phyloP scores from a whole-genome alignment of 2,113 vertebrate genomes.

The Climacteris rufus region DNA sequence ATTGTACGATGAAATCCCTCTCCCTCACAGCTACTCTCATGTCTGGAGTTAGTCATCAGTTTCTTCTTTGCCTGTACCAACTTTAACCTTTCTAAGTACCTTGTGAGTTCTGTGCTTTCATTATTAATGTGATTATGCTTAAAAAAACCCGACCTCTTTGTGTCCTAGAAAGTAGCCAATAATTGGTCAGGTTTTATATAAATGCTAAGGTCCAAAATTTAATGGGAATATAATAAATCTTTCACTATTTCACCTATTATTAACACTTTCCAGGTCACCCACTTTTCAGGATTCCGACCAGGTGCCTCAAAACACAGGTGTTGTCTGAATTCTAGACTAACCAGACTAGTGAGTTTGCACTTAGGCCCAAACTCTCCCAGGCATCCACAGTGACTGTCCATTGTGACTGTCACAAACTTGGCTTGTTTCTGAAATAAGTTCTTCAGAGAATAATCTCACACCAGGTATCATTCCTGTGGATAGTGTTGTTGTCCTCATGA shows the following conservation, averaged over 20 bases:
- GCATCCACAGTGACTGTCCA: not conserved
- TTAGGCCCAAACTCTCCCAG: not conserved
- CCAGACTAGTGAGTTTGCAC: not conserved
- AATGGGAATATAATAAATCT: not conserved
- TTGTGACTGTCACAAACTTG: not conserved
- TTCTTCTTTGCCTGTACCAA: not conserved
- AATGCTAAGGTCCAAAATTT: not conserved
- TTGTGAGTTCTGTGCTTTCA: not conserved
- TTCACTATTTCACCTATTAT: not conserved
- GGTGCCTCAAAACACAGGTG: not conserved
- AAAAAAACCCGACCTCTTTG: not conserved
- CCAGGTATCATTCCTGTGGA: not conserved
- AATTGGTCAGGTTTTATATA: not conserved
- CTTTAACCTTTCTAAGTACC: not conserved
- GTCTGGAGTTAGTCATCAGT: not conserved
- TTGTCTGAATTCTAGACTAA: not conserved
- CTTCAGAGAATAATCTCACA: not conserved
- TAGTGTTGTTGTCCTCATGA: not conserved
- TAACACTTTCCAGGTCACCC: not conserved
- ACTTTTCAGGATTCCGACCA: not conserved
- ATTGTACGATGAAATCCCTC: not conserved
- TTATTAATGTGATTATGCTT: not conserved
- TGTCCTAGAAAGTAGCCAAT: not conserved
- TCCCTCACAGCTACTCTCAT: not conserved
- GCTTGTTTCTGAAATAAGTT: not conserved